Conservation (phyloP, 2,888 invertebrate genomes). For the Sphecodes monilicornis region DNA sequence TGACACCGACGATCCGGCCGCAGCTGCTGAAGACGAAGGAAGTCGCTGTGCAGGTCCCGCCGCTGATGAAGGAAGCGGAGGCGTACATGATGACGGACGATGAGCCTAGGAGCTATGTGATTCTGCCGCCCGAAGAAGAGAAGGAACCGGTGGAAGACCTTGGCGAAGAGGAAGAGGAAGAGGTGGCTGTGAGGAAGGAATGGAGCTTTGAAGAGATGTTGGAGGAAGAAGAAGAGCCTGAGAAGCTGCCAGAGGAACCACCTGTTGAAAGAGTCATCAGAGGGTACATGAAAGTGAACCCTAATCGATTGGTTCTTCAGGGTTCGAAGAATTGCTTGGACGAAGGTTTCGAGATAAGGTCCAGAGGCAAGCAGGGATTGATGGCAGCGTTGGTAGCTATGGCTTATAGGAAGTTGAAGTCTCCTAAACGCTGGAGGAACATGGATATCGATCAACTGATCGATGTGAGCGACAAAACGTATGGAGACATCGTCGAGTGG, state of each 20-base stretch:
- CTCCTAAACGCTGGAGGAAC: constrained; percentile 74
- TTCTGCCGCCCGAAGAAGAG: constrained; percentile 36
- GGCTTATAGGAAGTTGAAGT: constrained; percentile 72
- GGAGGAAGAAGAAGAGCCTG: constrained; percentile 16
- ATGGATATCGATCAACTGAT: constrained; percentile 77
- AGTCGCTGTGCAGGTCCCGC: constrained; percentile 74
- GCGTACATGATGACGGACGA: constrained; percentile 71
- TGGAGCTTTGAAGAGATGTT: constrained; percentile 3
- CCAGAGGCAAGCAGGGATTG: constrained; percentile 78
- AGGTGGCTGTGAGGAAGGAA: constrained; percentile 28
- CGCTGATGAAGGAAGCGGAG: constrained; percentile 73
- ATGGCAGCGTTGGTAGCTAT: constrained; percentile 74
- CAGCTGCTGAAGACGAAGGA: constrained; percentile 58
- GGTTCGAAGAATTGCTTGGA: constrained; percentile 75
- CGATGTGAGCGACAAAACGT: constrained; percentile 68
- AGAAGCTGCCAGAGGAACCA: constrained; percentile 31
- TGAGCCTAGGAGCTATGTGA: constrained; percentile 68
- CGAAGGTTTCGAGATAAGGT: constrained; percentile 56
- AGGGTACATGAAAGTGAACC: constrained; percentile 74
- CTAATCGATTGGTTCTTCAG: constrained; percentile 74
- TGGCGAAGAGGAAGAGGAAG: constrained; percentile 48
- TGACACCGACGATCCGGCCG: constrained; percentile 70
- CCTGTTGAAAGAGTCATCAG: constrained; percentile 51
- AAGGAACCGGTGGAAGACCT: constrained; percentile 20
- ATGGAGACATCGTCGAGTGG: constrained; percentile 70